Evolutionary conservation across 2,113 vertebrate species (phyloP).

Genomic region (Podarcis cretensis): DNA sequence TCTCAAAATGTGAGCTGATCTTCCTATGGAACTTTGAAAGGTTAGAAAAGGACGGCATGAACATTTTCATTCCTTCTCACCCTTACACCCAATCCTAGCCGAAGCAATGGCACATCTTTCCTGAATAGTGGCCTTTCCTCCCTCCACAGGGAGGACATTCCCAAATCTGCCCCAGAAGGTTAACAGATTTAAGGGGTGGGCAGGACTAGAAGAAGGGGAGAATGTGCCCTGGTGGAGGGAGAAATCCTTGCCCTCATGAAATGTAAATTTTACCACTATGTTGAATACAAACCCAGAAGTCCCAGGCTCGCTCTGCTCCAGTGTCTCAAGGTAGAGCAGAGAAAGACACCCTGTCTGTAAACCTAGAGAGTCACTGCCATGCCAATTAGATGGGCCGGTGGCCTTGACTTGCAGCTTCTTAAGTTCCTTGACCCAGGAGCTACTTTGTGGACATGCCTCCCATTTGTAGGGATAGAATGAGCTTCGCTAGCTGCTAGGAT

Average conservation of each 20-base stretch:
- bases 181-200: no score
- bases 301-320: no score
- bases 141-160: no score
- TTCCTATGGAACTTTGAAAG: neutral
- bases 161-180: no score
- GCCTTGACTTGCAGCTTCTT: no score
- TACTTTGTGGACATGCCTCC: neutral
- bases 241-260: no score
- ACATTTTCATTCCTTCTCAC: neutral
- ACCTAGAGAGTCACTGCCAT: neutral
- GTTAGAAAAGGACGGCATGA: neutral
- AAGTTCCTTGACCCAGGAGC: neutral
- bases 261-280: no score
- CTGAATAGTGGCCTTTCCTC: no score
- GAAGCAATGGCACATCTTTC: neutral
- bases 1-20: neutral
- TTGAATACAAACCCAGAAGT: no score
- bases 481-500: neutral
- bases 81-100: neutral
- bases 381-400: no score
- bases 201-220: no score
- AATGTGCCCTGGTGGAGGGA: no score
- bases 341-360: neutral
- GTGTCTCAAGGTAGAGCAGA: neutral
- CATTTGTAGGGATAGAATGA: neutral